Evolutionary conservation across 2,113 vertebrate genomes (phyloP), one percentile per base, ranked within the genome.

Genomic region (Colius striatus): DNA sequence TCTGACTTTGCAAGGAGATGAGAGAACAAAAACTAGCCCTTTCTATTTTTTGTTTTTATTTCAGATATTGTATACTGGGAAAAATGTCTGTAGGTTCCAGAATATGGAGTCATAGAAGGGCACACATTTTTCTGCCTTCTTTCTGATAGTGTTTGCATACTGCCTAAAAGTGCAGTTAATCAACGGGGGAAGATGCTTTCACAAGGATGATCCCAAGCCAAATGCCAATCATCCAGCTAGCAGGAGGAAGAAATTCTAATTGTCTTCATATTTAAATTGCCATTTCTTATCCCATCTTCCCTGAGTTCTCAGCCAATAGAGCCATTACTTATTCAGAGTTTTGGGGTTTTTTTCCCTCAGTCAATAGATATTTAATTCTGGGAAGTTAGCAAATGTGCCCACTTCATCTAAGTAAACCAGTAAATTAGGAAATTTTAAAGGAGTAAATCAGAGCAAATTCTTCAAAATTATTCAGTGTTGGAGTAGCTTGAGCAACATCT

Each of bases 401-500:
- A 25, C 54, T 92, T 92, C 47, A 60, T 88, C 34, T 68, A 54
- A 84, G 66, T 48, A 72, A 92, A 89, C 53, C 43, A 55, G 51
- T 74, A 68, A 90, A 87, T 81, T 79, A 68, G 41, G 78, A 41
- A 78, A 32, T 76, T 80, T 83, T 86, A 30, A 81, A 78, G 76
- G 53, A 88, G 80, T 86, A 89, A 87, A 86, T 81, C 48, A 89
- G 48, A 87, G 26, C 7, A 54, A 92, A 84, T 81, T 85, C 91
- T 76, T 90, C 43, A 43, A 54, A 92, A 84, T 81, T 85, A 93
- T 76, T 90, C 43, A 43, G 25, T 86, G 72, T 66, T 93, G 80
- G 61, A 81, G 34, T 83, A 91, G 54, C 41, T 76, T 92, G 62
- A 94, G 36, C 9, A 0, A 71, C 82, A 73, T 84, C 47, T 85